Evolutionary conservation across 2,888 invertebrate genomes (phyloP), one percentile per base, ranked within the genome.

Genomic region (Ennomos quercinarius): DNA sequence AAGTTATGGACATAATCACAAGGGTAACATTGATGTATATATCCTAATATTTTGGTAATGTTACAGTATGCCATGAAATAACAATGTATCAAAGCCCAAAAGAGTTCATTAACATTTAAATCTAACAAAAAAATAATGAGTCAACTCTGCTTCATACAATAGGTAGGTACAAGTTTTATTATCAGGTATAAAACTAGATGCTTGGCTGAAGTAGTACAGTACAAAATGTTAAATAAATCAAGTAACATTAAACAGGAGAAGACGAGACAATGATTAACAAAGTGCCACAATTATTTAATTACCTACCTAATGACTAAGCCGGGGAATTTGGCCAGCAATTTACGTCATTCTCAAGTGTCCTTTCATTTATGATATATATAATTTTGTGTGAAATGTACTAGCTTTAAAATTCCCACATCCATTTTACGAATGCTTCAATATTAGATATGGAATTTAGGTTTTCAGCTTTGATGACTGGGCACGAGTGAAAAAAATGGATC

Each of bases 401-500:
- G 5, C 17, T 35, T 40, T 6, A 8, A 10, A 46, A 45, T 36
- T 6, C n/a, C 4, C 9, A 11, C 11, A 12, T 41, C 10, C 10
- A 11, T 36, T 9, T 9, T 1, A 49, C 36, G n/a, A 5, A 2
- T 49, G 27, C 11, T 54, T 12, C 17, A 59, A 41, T 41, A 42
- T 40, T 39, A 12, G 2, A 41, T 27, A 27, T 1, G 27, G 40
- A 55, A 42, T 13, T 12, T 12, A 63, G 54, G 48, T 67, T 66
- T 67, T 57, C 67, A 66, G 67, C 57, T 74, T 67, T 77, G 77
- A 74, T 77, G 83, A 83, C 78, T 74, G 73, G 77, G 76, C 81
- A 78, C 69, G 66, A 71, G 64, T 35, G 68, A 70, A 80, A 86
- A n/a, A 89, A 87, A 86, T 80, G 84, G 89, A 91, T 92, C 91